phyloP scores from a whole-genome alignment of 1,140 invertebrate species.

The Halictus rubicundus region DNA sequence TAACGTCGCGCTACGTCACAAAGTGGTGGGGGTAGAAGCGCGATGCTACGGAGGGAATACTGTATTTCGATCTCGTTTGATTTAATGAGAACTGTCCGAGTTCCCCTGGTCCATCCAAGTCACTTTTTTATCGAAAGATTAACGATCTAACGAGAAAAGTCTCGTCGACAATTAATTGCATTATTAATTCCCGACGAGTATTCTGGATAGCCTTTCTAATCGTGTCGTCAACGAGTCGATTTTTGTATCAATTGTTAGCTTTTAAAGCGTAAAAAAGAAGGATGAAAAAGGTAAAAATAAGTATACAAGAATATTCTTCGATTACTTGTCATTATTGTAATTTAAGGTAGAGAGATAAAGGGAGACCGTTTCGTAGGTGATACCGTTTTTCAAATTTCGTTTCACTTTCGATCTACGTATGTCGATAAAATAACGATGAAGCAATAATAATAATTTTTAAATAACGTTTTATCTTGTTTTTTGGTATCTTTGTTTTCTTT shows the following conservation, averaged over 20 bases:
- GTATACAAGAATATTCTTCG: constrained; percentile 33
- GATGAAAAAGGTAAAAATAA: constrained; percentile 13
- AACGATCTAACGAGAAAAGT: constrained; percentile 33
- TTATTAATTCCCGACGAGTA: constrained; percentile 31
- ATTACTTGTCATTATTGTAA: constrained; percentile 28
- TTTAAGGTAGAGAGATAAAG: constrained; percentile 2
- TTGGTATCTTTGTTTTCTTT: constrained; percentile 3
- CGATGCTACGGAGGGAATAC: too few species aligned
- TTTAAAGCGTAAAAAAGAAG: constrained; percentile 12
- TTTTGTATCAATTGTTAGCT: constrained; percentile 49
- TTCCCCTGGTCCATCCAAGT: background rate
- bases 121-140: background rate
- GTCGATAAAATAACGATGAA: constrained; percentile 10
- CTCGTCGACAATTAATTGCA: constrained; percentile 22
- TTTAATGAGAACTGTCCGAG: background rate
- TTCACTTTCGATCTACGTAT: background rate
- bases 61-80: too few species aligned
- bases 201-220: constrained; percentile 38
- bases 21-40: too few species aligned
- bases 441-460: constrained; percentile 23
- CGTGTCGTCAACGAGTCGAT: constrained; percentile 45
- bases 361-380: background rate
- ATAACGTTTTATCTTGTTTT: background rate
- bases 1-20: background rate
- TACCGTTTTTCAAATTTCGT: background rate